phyloP scores from a whole-genome alignment of 2,113 vertebrate genomes.

The Patagioenas fasciata region DNA sequence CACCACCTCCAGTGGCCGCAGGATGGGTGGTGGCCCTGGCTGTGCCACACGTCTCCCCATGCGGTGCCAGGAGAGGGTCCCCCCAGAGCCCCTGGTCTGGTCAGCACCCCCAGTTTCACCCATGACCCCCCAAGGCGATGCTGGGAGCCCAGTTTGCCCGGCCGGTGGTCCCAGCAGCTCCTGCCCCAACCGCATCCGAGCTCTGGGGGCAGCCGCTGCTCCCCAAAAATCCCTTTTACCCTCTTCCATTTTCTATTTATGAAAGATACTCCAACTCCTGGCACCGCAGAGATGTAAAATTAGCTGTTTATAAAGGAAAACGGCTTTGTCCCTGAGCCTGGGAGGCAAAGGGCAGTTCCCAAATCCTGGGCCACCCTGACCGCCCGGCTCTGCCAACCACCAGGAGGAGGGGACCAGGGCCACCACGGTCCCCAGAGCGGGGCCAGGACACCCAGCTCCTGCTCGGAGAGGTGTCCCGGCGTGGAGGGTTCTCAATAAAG shows the following conservation, averaged over 20 bases:
- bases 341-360: background rate
- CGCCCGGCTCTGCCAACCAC: background rate
- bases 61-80: background rate
- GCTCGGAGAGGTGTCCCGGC: background rate
- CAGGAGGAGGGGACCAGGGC: too few species aligned
- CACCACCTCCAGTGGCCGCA: background rate
- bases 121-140: fast-evolving
- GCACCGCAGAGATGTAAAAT: fast-evolving
- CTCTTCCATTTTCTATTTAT: background rate
- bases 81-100: background rate
- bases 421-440: fast-evolving
- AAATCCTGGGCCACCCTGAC: background rate
- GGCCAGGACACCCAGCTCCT: background rate
- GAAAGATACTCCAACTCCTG: background rate
- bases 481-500: background rate
- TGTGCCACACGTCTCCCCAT: fast-evolving
- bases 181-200: too few species aligned
- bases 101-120: background rate
- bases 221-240: background rate
- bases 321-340: background rate
- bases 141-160: background rate
- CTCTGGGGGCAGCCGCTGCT: background rate
- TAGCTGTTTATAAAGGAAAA: background rate
- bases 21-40: background rate
- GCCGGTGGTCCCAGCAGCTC: background rate